These are phyloP conservation scores for Drosophila tropicalis DNA, from an alignment of 1,140 invertebrate genomes.

Conservation along the genomic window DNA sequence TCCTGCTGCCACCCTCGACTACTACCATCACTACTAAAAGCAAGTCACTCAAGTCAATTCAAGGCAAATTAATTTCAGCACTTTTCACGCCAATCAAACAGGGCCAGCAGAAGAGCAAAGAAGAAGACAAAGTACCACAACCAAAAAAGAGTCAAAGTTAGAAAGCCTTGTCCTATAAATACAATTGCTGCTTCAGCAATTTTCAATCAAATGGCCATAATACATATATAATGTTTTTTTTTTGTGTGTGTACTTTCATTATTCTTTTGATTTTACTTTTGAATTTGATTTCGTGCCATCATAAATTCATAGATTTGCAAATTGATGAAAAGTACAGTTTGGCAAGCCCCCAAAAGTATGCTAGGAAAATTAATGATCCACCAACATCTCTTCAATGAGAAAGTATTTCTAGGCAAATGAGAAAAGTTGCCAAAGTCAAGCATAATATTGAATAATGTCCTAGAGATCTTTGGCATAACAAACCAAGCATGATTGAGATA, in stretches of 20 bases:
- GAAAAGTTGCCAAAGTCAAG: too few species aligned
- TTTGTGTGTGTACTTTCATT: background rate
- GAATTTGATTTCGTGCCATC: background rate
- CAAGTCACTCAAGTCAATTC: slow-evolving; percentile 5
- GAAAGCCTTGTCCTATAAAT: slow-evolving; percentile 47
- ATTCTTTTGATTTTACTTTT: background rate
- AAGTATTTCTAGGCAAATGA: too few species aligned
- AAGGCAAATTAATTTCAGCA: slow-evolving; percentile 57
- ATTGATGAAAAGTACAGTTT: slow-evolving; percentile 7
- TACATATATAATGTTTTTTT: background rate
- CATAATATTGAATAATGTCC: too few species aligned
- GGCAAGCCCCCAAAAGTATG: too few species aligned
- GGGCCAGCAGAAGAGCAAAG: slow-evolving; percentile 6
- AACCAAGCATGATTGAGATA: too few species aligned
- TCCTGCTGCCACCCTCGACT: background rate
- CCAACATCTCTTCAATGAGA: too few species aligned
- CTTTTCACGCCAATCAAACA: slow-evolving; percentile 50
- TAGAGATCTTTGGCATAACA: too few species aligned
- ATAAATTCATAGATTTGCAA: slow-evolving; percentile 5
- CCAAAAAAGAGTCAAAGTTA: background rate
- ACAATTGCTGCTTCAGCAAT: slow-evolving; percentile 65
- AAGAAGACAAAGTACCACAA: background rate
- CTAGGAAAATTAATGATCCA: too few species aligned
- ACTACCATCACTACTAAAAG: background rate
- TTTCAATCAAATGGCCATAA: slow-evolving; percentile 59